Conservation (phyloP, 2,888 invertebrate genomes). For the Drosophila mulleri region DNA sequence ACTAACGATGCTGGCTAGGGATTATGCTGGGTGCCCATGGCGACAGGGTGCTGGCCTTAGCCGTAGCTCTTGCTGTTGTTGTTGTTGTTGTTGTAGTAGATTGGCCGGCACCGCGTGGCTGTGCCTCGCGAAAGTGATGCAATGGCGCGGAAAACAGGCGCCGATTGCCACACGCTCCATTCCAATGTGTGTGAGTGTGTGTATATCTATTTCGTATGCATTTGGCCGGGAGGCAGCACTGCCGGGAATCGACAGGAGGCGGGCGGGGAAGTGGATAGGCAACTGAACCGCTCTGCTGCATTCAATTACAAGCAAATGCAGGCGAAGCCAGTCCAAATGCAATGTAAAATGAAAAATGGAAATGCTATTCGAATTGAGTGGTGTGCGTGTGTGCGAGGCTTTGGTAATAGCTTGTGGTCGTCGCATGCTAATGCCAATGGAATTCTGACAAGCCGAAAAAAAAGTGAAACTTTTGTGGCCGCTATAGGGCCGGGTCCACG, state of each 20-base stretch:
- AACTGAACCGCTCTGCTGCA: slow-evolving; percentile 37
- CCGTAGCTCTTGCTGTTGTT: slow-evolving; percentile 1
- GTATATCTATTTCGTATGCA: slow-evolving; percentile 46
- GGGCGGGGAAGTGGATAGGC: neutral
- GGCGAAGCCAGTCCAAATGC: slow-evolving; percentile 23
- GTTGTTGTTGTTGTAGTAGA: slow-evolving; percentile 15
- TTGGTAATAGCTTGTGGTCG: slow-evolving; percentile 25
- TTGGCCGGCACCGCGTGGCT: slow-evolving; percentile 24
- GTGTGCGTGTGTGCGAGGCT: neutral
- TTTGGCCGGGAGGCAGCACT: slow-evolving; percentile 30
- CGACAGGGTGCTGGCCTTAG: slow-evolving; percentile 53
- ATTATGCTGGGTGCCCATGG: slow-evolving; percentile 35
- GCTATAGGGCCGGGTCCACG: slow-evolving; percentile 25
- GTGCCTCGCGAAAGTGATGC: slow-evolving; percentile 51
- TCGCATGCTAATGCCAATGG: slow-evolving; percentile 31
- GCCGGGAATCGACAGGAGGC: slow-evolving; percentile 1
- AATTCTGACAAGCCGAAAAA: slow-evolving; percentile 37
- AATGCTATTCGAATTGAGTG: slow-evolving; percentile 14
- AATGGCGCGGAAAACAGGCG: slow-evolving; percentile 64
- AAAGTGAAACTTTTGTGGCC: slow-evolving; percentile 62
- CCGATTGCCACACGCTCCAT: slow-evolving; percentile 52
- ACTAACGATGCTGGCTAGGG: slow-evolving; percentile 29
- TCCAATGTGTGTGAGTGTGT: slow-evolving; percentile 27
- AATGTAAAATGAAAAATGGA: slow-evolving; percentile 30
- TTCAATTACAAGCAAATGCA: slow-evolving; percentile 42